phyloP scores from a whole-genome alignment of 2,797 vertebrate species.

The Mareca strepera region DNA sequence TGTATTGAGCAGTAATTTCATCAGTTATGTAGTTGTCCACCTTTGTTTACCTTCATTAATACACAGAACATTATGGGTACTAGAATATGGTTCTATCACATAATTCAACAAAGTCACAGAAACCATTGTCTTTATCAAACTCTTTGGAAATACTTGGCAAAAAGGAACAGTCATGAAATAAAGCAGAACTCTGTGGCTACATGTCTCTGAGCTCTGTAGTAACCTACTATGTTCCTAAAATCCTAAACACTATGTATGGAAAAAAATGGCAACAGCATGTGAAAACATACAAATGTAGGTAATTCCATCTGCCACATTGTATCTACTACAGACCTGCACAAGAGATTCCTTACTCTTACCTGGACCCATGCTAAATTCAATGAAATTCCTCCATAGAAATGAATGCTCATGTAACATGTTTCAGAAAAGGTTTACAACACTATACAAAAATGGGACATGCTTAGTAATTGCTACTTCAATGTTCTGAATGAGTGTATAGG shows the following conservation, averaged over 20 bases:
- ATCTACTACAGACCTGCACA: neutral
- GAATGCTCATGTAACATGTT: rapidly evolving
- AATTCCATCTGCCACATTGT: neutral
- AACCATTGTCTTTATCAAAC: neutral
- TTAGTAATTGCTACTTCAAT: neutral
- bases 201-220: neutral
- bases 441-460: neutral
- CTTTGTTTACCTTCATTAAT: neutral
- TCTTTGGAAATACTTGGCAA: neutral
- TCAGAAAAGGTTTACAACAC: neutral
- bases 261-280: neutral
- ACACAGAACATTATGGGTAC: neutral
- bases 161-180: neutral
- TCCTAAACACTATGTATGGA: neutral
- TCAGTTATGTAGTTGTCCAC: neutral
- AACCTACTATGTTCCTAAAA: neutral
- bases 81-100: neutral
- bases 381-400: neutral
- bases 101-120: neutral
- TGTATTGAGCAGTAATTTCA: neutral
- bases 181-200: neutral
- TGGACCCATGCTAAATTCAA: neutral
- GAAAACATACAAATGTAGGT: neutral
- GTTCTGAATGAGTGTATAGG: neutral
- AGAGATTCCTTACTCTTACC: neutral